Conservation (phyloP, 2,888 invertebrate species). For the Odontocolon sp. region DNA sequence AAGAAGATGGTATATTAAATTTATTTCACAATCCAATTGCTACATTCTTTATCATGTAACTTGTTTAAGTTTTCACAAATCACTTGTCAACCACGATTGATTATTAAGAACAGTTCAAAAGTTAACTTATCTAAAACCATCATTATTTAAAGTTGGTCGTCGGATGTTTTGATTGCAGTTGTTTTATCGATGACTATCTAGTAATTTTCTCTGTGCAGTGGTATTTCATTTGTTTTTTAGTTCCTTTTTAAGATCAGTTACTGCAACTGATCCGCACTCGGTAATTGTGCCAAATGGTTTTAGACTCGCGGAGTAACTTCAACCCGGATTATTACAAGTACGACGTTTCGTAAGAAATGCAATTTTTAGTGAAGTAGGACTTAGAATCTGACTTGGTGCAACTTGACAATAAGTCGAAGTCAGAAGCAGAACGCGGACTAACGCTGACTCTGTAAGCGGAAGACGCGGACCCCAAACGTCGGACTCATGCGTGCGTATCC, state of each 20-base stretch:
- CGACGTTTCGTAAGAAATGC: neutral
- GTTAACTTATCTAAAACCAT: neutral
- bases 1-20: neutral
- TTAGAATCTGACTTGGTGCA: neutral
- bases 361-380: neutral
- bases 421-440: slow-evolving; percentile 65
- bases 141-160: neutral
- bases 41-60: neutral
- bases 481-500: slow-evolving; percentile 80
- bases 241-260: too few species aligned
- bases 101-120: neutral
- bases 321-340: neutral
- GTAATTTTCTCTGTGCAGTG: too few species aligned
- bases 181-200: too few species aligned
- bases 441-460: slow-evolving; percentile 71
- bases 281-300: too few species aligned
- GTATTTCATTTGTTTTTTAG: neutral
- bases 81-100: neutral
- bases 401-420: slow-evolving; percentile 43
- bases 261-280: too few species aligned
- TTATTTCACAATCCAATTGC: neutral
- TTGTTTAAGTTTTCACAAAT: neutral
- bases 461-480: slow-evolving; percentile 75
- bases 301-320: too few species aligned
- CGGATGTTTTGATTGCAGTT: too few species aligned